Evolutionary conservation across 2,113 vertebrate genomes (phyloP).

Genomic region (Elgaria multicarinata): DNA sequence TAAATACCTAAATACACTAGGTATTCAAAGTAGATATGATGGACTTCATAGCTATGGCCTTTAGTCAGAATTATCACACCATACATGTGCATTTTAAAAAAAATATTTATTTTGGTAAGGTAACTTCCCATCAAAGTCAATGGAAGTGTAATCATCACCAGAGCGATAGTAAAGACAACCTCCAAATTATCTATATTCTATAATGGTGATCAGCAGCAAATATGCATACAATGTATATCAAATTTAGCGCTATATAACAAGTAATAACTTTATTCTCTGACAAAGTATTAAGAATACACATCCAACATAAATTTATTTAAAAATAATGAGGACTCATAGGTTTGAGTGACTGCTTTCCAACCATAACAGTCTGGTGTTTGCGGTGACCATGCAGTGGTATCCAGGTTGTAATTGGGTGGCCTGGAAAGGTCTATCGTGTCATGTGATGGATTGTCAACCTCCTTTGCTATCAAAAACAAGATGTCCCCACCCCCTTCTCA

Average conservation of each 20-base stretch:
- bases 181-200: background rate
- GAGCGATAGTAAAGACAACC: background rate
- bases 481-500: background rate
- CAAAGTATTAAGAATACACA: background rate
- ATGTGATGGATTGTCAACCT: background rate
- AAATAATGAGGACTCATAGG: too few relatives aligned
- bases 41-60: background rate
- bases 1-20: too few relatives aligned
- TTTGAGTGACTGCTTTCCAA: background rate
- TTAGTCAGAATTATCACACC: slow-evolving; percentile 1
- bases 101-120: background rate
- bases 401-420: background rate
- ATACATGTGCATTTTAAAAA: background rate
- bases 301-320: too few relatives aligned
- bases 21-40: slow-evolving; percentile 20
- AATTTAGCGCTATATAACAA: background rate
- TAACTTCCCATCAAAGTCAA: background rate
- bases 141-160: slow-evolving; percentile 20
- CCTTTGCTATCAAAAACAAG: background rate
- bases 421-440: background rate
- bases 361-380: background rate
- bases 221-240: background rate
- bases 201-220: background rate
- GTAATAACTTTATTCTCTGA: background rate
- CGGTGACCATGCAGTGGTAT: background rate